Evolutionary conservation across 2,888 invertebrate genomes (phyloP), one percentile per base, ranked within the genome.

Genomic region (Parnassius glacialis): DNA sequence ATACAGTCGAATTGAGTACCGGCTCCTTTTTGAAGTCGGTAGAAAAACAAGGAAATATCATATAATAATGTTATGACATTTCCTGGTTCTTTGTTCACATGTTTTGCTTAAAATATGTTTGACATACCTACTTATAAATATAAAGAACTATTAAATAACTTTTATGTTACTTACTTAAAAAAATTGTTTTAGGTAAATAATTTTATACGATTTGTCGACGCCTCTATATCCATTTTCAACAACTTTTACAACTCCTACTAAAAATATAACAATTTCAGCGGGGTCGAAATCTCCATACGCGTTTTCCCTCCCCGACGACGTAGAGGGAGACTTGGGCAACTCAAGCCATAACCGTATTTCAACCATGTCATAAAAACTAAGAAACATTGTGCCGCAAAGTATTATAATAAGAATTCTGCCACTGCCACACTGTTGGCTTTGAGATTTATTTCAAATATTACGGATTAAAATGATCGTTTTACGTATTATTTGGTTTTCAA

Each of bases 341-440:
- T 80, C 74, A 57, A 68, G 74, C 81, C 72, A 87, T 88, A 86
- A 88, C 81, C 78, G 81, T 88, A 89, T 81, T 81, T 89, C 80
- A 88, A 76, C 68, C 70, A 70, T 72, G 80, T 85, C 87, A 78
- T 88, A 88, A 88, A 88, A 88, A 86, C 84, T 85, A 80, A 81
- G 84, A 85, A 84, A 85, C 79, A 79, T 80, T 79, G 74, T 75
- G 68, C 80, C 81, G 71, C 80, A 81, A 82, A 81, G 76, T 80
- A 81, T 81, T 81, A 78, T 79, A 80, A 84, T 80, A 80, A 80
- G 65, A 66, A 65, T 57, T 10, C 56, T 59, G 67, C 58, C 67
- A 57, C 64, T 61, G 64, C 64, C 62, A 54, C 61, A 53, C 55
- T 55, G 62, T 59, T 59, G 47, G 59, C 59, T 64, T 10, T 52